Percentiles rank a stretch among this genome's conserved stretches.
phyloP scores from a whole-genome alignment of 2,888 invertebrate genomes.

The Hedya salicella region DNA sequence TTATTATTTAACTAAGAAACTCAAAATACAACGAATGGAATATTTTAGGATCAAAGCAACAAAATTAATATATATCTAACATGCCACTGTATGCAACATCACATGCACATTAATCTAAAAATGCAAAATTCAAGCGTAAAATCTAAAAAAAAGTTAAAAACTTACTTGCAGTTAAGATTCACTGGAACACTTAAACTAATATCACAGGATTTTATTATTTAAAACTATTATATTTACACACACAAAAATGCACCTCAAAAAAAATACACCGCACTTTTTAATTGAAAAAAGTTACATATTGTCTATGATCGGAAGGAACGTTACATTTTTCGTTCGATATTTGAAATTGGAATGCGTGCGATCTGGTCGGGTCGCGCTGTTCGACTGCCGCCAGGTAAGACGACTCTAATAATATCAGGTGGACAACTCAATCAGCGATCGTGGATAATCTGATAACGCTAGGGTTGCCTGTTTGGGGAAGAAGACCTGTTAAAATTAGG shows the following conservation, averaged over 20 bases:
- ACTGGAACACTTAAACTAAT: constrained; percentile 71
- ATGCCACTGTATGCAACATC: no score
- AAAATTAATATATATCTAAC: no score
- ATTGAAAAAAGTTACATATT: constrained; percentile 52
- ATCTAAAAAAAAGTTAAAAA: constrained; percentile 51
- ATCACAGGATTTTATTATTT: constrained; percentile 80
- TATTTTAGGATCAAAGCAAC: no score
- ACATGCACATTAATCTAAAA: not conserved
- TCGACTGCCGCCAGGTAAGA: constrained; percentile 64
- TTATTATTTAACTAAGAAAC: no score
- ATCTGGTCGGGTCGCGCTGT: constrained; percentile 54
- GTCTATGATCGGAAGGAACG: constrained; percentile 44
- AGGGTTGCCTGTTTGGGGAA: constrained; percentile 18
- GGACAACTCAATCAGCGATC: constrained; percentile 74
- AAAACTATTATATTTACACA: constrained; percentile 55
- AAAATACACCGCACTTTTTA: constrained; percentile 53
- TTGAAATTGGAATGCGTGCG: constrained; percentile 53
- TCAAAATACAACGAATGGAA: no score
- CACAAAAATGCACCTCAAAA: constrained; percentile 55
- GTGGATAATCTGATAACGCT: constrained; percentile 50
- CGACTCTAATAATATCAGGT: constrained; percentile 70
- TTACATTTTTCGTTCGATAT: constrained; percentile 62
- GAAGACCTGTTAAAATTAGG: not conserved
- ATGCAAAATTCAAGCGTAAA: constrained; percentile 26
- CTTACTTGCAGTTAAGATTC: constrained; percentile 69